Evolutionary conservation across 2,113 vertebrate genomes (phyloP).

Genomic region (Rhinoptilus africanus): DNA sequence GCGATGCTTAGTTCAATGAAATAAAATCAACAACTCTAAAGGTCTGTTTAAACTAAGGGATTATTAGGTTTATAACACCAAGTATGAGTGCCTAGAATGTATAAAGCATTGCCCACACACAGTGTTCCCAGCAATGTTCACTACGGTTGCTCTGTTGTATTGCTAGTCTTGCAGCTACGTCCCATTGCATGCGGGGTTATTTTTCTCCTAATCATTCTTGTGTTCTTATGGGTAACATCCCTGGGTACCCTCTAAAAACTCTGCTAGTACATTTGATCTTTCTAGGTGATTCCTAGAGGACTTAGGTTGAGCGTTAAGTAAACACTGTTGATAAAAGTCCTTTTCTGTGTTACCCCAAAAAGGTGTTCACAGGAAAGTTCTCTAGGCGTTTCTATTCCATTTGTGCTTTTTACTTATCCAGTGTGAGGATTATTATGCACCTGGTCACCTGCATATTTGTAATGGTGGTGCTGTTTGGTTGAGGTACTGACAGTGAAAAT

Average conservation of each 20-base stretch:
- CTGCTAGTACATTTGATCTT: neutral
- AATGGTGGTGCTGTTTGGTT: neutral
- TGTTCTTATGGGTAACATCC: neutral
- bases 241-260: neutral
- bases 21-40: neutral
- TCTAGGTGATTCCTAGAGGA: neutral
- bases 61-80: conserved; percentile 7
- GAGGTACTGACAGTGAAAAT: neutral
- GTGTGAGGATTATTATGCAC: neutral
- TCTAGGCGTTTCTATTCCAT: neutral
- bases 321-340: neutral
- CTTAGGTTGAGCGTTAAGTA: neutral
- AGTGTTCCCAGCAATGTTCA: neutral
- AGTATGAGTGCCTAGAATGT: neutral
- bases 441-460: neutral
- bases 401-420: neutral
- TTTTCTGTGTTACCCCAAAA: neutral
- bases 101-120: conserved; percentile 31
- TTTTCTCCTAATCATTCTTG: neutral
- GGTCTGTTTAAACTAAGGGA: conserved; percentile 18
- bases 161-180: neutral
- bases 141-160: neutral
- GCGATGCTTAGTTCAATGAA: neutral
- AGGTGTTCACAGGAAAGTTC: neutral
- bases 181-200: neutral